phyloP scores from a whole-genome alignment of 2,113 vertebrate genomes.

The Pterocles orientalis region DNA sequence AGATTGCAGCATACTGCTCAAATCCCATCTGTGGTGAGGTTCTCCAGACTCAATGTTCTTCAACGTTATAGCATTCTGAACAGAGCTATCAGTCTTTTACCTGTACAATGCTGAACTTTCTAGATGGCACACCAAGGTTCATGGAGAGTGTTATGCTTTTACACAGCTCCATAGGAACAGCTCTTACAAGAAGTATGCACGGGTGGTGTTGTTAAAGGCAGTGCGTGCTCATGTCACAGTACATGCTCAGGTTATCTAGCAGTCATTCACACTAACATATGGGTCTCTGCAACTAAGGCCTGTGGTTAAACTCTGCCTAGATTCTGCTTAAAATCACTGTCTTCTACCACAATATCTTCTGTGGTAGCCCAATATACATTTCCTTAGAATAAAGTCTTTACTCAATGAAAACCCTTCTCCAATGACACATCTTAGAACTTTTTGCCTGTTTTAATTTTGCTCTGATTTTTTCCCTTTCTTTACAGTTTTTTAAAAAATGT shows the following conservation, averaged over 20 bases:
- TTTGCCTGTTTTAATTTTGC: neutral
- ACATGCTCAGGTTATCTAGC: neutral
- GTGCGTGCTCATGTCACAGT: fast-evolving
- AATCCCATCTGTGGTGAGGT: neutral
- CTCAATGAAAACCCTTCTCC: neutral
- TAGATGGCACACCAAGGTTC: neutral
- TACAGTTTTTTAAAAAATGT: neutral
- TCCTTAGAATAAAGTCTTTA: neutral
- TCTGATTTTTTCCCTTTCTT: neutral
- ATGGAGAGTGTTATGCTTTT: fast-evolving
- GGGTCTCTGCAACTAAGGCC: neutral
- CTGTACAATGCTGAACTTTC: neutral
- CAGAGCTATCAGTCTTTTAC: neutral
- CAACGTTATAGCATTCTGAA: neutral
- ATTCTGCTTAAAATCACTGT: neutral
- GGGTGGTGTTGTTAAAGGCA: neutral
- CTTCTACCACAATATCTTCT: neutral
- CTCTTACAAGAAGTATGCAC: too few species aligned
- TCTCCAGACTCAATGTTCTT: neutral
- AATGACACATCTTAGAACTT: neutral
- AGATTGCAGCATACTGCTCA: neutral
- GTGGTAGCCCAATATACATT: fast-evolving
- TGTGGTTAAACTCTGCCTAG: neutral
- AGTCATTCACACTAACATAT: neutral
- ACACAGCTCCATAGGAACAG: fast-evolving